phyloP scores from a whole-genome alignment of 64 coral and sea anemone genomes.

The Actinia equina region DNA sequence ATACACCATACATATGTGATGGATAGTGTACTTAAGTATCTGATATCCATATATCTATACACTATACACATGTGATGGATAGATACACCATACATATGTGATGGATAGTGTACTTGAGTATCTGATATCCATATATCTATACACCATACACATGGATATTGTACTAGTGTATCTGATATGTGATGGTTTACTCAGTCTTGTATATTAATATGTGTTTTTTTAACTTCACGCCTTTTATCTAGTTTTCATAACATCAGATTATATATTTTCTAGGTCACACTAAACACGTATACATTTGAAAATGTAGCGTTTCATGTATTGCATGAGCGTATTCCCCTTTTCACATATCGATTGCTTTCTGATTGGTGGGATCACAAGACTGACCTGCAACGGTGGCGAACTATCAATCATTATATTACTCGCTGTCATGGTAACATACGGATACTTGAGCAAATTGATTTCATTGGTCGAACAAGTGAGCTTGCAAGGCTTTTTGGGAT shows the following conservation, averaged over 20 bases:
- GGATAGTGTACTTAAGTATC: too few species aligned
- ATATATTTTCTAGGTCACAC: constrained; percentile 37
- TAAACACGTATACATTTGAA: constrained; percentile 92
- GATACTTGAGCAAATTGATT: constrained; percentile 79
- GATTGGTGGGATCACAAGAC: constrained; percentile 95
- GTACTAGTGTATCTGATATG: too few species aligned
- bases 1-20: too few species aligned
- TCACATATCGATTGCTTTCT: constrained; percentile 67
- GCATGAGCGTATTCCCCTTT: constrained; percentile 85
- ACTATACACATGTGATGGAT: too few species aligned
- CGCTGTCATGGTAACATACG: constrained; percentile 84
- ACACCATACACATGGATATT: too few species aligned
- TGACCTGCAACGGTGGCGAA: constrained; percentile 76
- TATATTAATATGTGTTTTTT: too few species aligned
- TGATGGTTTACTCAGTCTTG: too few species aligned
- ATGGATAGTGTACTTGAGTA: too few species aligned
- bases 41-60: too few species aligned
- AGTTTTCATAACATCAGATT: background rate
- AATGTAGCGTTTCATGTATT: constrained; percentile 93
- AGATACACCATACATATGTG: too few species aligned
- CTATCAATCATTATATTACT: constrained; percentile 82
- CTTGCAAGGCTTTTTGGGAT: constrained; percentile 97
- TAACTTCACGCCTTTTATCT: too few species aligned
- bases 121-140: too few species aligned
- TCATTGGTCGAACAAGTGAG: constrained; percentile 92